phyloP scores from a whole-genome alignment of 2,888 invertebrate genomes.

The Perizoma affinitatum region DNA sequence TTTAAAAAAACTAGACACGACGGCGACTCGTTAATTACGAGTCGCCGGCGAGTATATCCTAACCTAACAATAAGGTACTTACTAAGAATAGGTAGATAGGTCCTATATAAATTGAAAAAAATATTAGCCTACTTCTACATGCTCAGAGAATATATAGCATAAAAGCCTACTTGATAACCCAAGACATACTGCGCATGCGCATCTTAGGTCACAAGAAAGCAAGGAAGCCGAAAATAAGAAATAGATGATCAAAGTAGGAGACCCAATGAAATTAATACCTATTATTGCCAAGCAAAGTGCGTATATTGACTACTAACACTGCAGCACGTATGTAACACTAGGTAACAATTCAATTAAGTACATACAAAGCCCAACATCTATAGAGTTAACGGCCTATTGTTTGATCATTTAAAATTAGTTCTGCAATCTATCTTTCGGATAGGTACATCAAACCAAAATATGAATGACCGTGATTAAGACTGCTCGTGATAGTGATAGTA shows the following conservation, averaged over 20 bases:
- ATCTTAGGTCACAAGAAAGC: neutral
- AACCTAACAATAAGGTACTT: no score
- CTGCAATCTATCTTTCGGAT: slow-evolving; percentile 29
- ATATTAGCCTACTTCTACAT: no score
- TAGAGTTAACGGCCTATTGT: slow-evolving; percentile 62
- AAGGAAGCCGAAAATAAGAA: neutral
- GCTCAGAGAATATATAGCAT: no score
- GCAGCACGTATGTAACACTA: neutral
- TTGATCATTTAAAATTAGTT: slow-evolving; percentile 47
- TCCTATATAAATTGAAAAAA: no score
- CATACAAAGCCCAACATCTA: slow-evolving; percentile 5
- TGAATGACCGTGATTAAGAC: slow-evolving; percentile 9
- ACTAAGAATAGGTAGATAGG: no score
- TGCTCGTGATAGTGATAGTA: neutral
- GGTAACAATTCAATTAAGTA: no score
- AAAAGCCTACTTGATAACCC: no score
- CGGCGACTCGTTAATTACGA: no score
- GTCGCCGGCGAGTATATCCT: no score
- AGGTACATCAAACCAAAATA: slow-evolving; percentile 8
- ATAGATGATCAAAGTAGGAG: neutral
- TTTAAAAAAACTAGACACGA: neutral
- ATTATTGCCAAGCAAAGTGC: neutral
- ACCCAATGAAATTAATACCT: neutral
- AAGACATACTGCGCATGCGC: no score
- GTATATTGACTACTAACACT: no score